Percentiles rank a stretch among this genome's conserved stretches.
Conservation (phyloP, 92 coral and sea anemone species). For the Epizoanthus ramosus region DNA sequence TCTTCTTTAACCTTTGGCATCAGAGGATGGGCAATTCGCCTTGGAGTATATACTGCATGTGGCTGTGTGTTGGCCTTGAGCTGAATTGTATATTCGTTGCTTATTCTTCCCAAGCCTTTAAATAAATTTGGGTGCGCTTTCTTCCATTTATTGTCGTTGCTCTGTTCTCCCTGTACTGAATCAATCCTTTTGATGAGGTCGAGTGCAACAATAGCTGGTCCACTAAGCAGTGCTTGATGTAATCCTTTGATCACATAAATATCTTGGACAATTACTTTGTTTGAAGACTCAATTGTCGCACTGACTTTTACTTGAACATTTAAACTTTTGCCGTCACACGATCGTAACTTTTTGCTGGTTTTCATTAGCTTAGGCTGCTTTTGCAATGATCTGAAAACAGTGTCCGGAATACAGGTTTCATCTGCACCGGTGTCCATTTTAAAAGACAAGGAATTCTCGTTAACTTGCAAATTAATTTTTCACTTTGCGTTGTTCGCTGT, state of each 20-base stretch:
- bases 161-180: not conserved
- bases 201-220: slow-evolving; percentile 12
- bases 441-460: not conserved
- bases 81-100: slow-evolving; percentile 14
- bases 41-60: slow-evolving; percentile 4
- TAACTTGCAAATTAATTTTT: not conserved
- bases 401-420: slow-evolving; percentile 25
- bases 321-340: slow-evolving; percentile 19
- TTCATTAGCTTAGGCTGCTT: not conserved
- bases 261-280: slow-evolving; percentile 11
- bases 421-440: slow-evolving; percentile 41
- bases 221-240: slow-evolving; percentile 22
- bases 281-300: not conserved
- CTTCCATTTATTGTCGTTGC: slow-evolving; percentile 3
- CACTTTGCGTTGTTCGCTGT: not conserved
- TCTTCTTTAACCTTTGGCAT: not conserved
- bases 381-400: not conserved
- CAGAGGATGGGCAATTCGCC: slow-evolving; percentile 22
- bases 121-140: slow-evolving; percentile 4
- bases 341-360: slow-evolving; percentile 6
- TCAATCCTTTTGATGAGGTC: slow-evolving; percentile 11
- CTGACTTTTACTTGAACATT: slow-evolving; percentile 11
- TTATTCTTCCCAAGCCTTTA: slow-evolving; percentile 33
- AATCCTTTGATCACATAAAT: slow-evolving; percentile 28
- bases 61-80: slow-evolving; percentile 20